A percentile compares a stretch with the other conserved stretches of the same genome.
These are phyloP conservation scores for Dasysyrphus tricinctus DNA, from an alignment of 2,888 invertebrate species.

Conservation along the genomic window DNA sequence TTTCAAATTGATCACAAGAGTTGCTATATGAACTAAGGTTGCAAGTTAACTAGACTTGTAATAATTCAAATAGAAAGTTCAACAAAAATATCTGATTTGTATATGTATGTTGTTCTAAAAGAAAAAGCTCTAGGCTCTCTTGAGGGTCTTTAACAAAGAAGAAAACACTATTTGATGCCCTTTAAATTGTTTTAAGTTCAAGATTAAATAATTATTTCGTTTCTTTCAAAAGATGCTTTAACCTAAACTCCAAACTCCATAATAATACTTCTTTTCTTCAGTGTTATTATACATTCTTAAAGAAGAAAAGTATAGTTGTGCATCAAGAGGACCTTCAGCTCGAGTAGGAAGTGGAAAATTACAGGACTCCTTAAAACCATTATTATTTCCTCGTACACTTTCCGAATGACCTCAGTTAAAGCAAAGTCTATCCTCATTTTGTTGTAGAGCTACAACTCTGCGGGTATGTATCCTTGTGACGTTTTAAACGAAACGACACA, in stretches of 20 bases:
- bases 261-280: conserved; percentile 6
- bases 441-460: not conserved
- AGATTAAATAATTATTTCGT: conserved; percentile 5
- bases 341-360: conserved; percentile 41
- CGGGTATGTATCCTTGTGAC: conserved; percentile 4
- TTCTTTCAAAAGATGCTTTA: not conserved
- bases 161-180: conserved; percentile 1
- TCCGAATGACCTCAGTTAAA: conserved; percentile 60
- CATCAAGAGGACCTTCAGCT: conserved; percentile 39
- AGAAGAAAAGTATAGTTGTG: conserved; percentile 26
- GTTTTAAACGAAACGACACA: not conserved
- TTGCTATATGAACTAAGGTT: too few species aligned
- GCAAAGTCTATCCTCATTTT: conserved; percentile 26
- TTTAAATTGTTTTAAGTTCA: conserved; percentile 5
- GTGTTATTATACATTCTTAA: conserved; percentile 7
- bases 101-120: too few species aligned
- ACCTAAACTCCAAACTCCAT: not conserved
- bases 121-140: too few species aligned
- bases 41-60: too few species aligned
- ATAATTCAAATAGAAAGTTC: too few species aligned
- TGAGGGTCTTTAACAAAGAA: too few species aligned
- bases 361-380: conserved; percentile 64
- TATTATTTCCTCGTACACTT: conserved; percentile 67
- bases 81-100: too few species aligned
- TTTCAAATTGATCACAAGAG: too few species aligned